Percentiles rank a stretch among this genome's conserved stretches.
Evolutionary conservation across 2,797 vertebrate genomes (phyloP).

Genomic region (Miichthys miiuy): DNA sequence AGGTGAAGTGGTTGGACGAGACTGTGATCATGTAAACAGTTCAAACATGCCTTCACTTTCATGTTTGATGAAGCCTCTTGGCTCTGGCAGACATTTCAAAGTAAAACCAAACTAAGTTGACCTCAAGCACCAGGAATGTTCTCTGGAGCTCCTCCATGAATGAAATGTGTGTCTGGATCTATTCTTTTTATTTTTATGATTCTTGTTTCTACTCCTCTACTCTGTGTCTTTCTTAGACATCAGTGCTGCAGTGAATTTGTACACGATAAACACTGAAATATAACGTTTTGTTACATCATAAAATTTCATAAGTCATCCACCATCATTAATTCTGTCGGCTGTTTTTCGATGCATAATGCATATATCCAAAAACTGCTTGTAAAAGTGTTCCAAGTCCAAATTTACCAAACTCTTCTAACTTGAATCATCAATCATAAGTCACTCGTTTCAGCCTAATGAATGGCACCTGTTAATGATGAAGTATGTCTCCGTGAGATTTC

Average conservation of each 20-base stretch:
- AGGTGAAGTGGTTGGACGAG: conserved; percentile 44
- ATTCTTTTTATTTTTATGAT: conserved; percentile 1
- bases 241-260: not conserved
- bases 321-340: too few species aligned
- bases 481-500: not conserved
- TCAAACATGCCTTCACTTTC: conserved; percentile 28
- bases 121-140: conserved; percentile 47
- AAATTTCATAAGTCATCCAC: not conserved
- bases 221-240: conserved; percentile 4
- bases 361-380: not conserved
- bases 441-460: too few species aligned
- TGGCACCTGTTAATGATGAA: not conserved
- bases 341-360: too few species aligned
- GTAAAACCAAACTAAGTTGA: conserved; percentile 9
- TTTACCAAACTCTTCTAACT: too few species aligned
- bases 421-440: not conserved
- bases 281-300: not conserved
- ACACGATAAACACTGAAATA: not conserved
- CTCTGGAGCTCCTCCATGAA: conserved; percentile 36
- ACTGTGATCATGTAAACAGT: conserved; percentile 16
- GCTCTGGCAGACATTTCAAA: conserved; percentile 9
- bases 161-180: conserved; percentile 31
- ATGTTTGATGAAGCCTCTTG: conserved; percentile 24
- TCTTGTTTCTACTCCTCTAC: not conserved
- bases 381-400: too few species aligned